phyloP scores from a whole-genome alignment of 2,888 invertebrate genomes.

The Stenodera caucasica region DNA sequence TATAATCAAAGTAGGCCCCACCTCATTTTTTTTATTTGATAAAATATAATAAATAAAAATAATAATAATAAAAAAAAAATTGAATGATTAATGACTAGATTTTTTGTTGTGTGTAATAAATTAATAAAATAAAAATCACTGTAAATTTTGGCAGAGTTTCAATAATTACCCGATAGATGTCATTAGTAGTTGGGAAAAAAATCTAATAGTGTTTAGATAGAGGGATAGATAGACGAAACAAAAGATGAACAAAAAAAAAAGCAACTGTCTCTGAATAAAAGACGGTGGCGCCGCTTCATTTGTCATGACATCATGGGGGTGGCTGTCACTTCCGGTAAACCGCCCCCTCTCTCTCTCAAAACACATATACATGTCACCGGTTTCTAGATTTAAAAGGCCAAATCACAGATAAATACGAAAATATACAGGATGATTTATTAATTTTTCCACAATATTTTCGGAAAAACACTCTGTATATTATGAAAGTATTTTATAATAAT shows the following conservation, averaged over 20 bases:
- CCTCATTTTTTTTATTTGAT: too few species aligned
- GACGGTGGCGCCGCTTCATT: conserved; percentile 55
- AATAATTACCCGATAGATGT: not conserved
- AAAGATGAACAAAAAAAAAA: conserved; percentile 7
- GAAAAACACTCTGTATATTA: not conserved
- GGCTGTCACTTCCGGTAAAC: conserved; percentile 53
- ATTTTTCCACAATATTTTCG: not conserved
- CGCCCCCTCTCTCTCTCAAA: conserved; percentile 21
- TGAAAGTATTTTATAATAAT: too few species aligned
- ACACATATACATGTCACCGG: too few species aligned
- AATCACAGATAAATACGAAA: too few species aligned
- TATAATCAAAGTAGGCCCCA: too few species aligned
- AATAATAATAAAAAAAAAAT: too few species aligned
- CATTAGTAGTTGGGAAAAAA: not conserved
- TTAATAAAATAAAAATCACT: not conserved
- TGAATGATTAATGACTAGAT: too few species aligned
- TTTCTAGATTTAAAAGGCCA: too few species aligned
- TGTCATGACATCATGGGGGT: conserved; percentile 52
- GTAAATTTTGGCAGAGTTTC: not conserved
- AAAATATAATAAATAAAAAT: too few species aligned
- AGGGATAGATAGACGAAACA: conserved; percentile 16
- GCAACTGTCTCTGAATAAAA: conserved; percentile 36
- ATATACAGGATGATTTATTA: not conserved
- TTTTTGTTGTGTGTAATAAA: too few species aligned
- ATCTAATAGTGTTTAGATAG: conserved; percentile 4